These are phyloP conservation scores for Takifugu flavidus DNA, from an alignment of 2,113 vertebrate genomes.

Conservation along the genomic window DNA sequence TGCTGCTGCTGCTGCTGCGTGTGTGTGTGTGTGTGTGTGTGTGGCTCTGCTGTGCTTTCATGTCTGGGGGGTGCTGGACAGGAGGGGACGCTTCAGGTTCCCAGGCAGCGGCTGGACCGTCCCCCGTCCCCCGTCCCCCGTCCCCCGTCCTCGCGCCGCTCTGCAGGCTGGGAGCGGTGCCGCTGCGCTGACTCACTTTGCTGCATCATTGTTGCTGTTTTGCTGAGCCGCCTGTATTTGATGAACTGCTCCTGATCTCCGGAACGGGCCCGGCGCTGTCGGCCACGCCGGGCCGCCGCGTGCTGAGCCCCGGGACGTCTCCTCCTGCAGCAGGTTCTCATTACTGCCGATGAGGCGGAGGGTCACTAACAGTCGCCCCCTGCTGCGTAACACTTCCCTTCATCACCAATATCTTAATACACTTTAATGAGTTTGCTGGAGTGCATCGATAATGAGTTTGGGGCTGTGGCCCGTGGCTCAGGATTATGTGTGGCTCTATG, in stretches of 20 bases:
- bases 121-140: too few relatives aligned
- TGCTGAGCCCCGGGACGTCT: slow-evolving; percentile 50
- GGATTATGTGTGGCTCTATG: slow-evolving; percentile 45
- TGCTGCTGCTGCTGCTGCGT: neutral
- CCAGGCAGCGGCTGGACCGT: slow-evolving; percentile 24
- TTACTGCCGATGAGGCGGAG: slow-evolving; percentile 39
- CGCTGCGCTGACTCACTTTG: slow-evolving; percentile 1
- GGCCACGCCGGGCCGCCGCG: slow-evolving; percentile 57
- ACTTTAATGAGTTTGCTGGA: slow-evolving; percentile 32
- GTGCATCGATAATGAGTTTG: slow-evolving; percentile 39
- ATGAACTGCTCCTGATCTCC: slow-evolving; percentile 59
- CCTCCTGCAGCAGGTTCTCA: slow-evolving; percentile 16
- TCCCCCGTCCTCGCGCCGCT: too few relatives aligned
- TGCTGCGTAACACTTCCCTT: slow-evolving; percentile 2
- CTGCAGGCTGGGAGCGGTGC: neutral
- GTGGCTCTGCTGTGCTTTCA: too few relatives aligned
- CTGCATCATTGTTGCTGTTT: slow-evolving; percentile 33
- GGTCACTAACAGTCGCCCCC: slow-evolving; percentile 17
- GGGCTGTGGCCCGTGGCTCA: slow-evolving; percentile 9
- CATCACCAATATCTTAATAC: slow-evolving; percentile 23
- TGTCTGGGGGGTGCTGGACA: neutral
- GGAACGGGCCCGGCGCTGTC: slow-evolving; percentile 50
- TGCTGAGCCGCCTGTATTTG: slow-evolving; percentile 34
- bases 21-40: neutral
- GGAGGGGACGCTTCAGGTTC: slow-evolving; percentile 40